Conservation (phyloP, 2,113 vertebrate genomes). For the Rutilus rutilus region DNA sequence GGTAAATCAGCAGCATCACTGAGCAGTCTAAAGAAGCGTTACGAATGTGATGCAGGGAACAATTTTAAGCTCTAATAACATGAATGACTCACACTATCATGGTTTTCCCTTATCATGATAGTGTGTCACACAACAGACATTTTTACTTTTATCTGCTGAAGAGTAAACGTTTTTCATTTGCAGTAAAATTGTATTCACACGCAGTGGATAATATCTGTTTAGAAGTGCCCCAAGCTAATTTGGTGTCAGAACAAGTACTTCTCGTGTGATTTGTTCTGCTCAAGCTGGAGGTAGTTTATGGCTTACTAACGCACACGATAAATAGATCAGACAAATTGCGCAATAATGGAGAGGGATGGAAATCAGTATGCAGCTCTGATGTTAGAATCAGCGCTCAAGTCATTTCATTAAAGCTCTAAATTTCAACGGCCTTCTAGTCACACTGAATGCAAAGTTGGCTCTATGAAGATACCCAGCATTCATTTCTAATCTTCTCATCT, state of each 20-base stretch:
- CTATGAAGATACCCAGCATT: slow-evolving; percentile 45
- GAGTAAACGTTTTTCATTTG: slow-evolving; percentile 40
- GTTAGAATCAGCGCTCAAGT: slow-evolving; percentile 46
- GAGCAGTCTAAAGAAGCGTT: slow-evolving; percentile 53
- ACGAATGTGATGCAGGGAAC: slow-evolving; percentile 47
- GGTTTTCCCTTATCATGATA: slow-evolving; percentile 47
- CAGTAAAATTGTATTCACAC: slow-evolving; percentile 54
- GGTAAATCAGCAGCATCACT: slow-evolving; percentile 35
- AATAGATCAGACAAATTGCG: slow-evolving; percentile 53
- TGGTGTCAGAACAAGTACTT: slow-evolving; percentile 47
- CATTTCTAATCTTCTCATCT: slow-evolving; percentile 18
- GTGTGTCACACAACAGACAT: slow-evolving; percentile 40
- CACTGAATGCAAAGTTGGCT: slow-evolving; percentile 58
- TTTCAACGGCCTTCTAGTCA: slow-evolving; percentile 41
- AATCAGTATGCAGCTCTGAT: slow-evolving; percentile 59
- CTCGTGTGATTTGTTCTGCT: slow-evolving; percentile 48
- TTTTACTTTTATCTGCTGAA: slow-evolving; percentile 30
- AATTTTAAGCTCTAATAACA: slow-evolving; percentile 45
- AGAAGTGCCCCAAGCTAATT: slow-evolving; percentile 58
- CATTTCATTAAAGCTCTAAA: slow-evolving; percentile 43
- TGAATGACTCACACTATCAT: slow-evolving; percentile 38
- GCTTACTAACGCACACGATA: slow-evolving; percentile 48
- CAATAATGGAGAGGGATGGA: slow-evolving; percentile 53
- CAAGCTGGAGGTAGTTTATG: slow-evolving; percentile 51
- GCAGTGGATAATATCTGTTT: slow-evolving; percentile 57